Evolutionary conservation across 2,113 vertebrate genomes (phyloP).

Genomic region (Lagopus muta): DNA sequence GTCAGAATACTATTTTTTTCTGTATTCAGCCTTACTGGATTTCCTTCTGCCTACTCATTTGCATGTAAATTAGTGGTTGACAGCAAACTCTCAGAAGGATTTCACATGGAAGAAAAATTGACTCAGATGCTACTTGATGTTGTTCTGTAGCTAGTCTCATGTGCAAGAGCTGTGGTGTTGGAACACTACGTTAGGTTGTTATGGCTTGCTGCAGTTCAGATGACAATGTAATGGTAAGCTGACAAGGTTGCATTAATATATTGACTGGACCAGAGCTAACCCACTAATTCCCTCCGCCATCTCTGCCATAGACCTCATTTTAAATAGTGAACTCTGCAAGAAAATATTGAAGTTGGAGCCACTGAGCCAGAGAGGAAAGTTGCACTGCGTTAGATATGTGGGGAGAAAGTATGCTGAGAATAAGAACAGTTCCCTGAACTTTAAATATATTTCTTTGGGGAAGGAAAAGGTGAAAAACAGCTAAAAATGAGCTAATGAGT

Average conservation of each 20-base stretch:
- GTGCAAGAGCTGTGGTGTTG: background rate
- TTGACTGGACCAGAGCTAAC: background rate
- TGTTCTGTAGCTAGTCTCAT: background rate
- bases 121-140: background rate
- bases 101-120: background rate
- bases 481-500: constrained; percentile 46
- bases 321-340: background rate
- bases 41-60: background rate
- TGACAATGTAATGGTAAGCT: background rate
- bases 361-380: background rate
- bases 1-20: background rate
- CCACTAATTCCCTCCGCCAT: background rate
- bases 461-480: constrained; percentile 42
- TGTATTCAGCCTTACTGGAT: background rate
- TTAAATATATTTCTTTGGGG: constrained; percentile 36
- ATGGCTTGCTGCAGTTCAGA: background rate
- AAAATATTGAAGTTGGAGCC: background rate
- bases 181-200: background rate
- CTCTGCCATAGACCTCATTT: background rate
- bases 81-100: background rate
- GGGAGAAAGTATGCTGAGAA: background rate
- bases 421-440: constrained; percentile 39
- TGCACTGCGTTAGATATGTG: background rate
- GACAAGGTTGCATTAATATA: background rate
- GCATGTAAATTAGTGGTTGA: background rate